phyloP scores from a whole-genome alignment of 2,113 vertebrate genomes.

The Sialia sialis region DNA sequence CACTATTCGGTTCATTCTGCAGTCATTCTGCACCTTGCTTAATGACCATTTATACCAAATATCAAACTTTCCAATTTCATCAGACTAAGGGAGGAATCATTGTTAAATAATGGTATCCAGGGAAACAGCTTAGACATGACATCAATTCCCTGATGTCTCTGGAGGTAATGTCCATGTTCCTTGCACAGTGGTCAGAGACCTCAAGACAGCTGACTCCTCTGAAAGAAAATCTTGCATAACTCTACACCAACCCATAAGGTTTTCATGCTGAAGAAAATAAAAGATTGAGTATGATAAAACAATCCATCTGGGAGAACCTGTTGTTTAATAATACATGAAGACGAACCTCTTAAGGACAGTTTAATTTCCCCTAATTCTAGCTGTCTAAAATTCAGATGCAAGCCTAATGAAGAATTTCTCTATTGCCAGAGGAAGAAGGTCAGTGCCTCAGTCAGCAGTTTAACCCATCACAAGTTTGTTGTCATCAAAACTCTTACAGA shows the following conservation, averaged over 20 bases:
- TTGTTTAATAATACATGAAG: slow-evolving; percentile 1
- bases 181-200: background rate
- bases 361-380: background rate
- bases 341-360: background rate
- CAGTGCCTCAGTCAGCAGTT: background rate
- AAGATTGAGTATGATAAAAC: background rate
- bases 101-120: background rate
- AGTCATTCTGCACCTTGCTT: background rate
- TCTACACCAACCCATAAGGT: background rate
- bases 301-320: background rate
- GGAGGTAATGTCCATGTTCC: background rate
- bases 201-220: background rate
- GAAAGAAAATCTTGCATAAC: background rate
- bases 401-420: background rate
- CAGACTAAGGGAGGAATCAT: background rate
- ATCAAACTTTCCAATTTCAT: background rate
- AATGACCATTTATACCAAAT: background rate
- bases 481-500: background rate
- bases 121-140: background rate
- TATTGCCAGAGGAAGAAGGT: background rate
- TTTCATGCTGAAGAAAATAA: background rate
- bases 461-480: background rate
- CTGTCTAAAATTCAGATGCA: background rate
- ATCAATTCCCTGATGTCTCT: background rate
- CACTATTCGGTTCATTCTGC: no score